phyloP scores from a whole-genome alignment of 2,888 invertebrate genomes.

The Acleris literana region DNA sequence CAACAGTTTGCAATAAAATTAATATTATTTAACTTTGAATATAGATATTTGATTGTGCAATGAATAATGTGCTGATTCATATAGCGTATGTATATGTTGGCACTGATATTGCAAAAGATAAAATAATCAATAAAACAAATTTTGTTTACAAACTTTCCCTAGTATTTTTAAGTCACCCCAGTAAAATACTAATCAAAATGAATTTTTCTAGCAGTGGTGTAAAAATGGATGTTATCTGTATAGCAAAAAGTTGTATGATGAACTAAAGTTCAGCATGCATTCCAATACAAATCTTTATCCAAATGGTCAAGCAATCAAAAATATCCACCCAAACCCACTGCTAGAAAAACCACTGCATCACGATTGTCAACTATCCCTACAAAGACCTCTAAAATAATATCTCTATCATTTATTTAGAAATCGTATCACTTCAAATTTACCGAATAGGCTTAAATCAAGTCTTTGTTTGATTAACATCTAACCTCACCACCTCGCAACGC shows the following conservation, averaged over 20 bases:
- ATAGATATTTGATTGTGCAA: constrained; percentile 67
- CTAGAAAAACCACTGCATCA: constrained; percentile 21
- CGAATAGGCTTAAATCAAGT: constrained; percentile 55
- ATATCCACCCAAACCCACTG: constrained; percentile 11
- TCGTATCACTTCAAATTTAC: constrained; percentile 67
- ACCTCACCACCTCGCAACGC: constrained; percentile 41
- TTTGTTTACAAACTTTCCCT: constrained; percentile 20
- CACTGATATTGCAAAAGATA: constrained; percentile 50
- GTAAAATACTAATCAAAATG: constrained; percentile 25
- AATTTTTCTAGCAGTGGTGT: constrained; percentile 23
- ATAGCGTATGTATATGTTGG: constrained; percentile 58
- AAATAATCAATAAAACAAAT: constrained; percentile 12
- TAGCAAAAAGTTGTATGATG: neutral
- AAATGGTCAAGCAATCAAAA: neutral
- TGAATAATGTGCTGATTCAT: constrained; percentile 61
- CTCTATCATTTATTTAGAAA: constrained; percentile 46
- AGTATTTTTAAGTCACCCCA: constrained; percentile 28
- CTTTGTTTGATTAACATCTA: constrained; percentile 60
- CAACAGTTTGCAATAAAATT: constrained; percentile 80
- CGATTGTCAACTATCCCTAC: constrained; percentile 20
- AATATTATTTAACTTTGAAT: constrained; percentile 66
- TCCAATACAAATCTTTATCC: neutral
- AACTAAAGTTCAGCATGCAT: neutral
- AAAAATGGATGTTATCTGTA: neutral
- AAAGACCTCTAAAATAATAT: constrained; percentile 33